These are phyloP conservation scores for Byasa hedistus DNA, from an alignment of 2,888 invertebrate genomes.

Conservation along the genomic window DNA sequence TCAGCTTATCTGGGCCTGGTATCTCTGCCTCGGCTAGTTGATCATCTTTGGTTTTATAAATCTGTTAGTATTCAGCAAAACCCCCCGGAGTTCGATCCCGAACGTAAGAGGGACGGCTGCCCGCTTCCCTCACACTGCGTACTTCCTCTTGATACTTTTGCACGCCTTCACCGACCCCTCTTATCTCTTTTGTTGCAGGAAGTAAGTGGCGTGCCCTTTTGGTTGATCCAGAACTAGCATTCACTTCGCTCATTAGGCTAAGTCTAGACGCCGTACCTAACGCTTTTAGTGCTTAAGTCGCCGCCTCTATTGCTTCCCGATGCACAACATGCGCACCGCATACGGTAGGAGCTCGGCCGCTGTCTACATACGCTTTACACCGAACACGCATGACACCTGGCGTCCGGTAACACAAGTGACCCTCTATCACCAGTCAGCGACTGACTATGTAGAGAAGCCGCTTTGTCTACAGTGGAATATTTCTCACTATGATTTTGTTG, in stretches of 20 bases:
- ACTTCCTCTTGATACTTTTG: conserved; percentile 57
- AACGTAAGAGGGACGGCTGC: not conserved
- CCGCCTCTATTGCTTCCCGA: conserved; percentile 70
- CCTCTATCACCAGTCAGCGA: not conserved
- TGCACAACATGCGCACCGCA: conserved; percentile 45
- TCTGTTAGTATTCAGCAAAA: conserved; percentile 25
- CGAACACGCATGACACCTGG: conserved; percentile 49
- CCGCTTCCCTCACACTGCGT: conserved; percentile 8
- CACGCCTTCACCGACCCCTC: conserved; percentile 72
- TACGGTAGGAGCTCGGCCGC: conserved; percentile 53
- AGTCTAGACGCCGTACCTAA: conserved; percentile 63
- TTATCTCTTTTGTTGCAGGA: conserved; percentile 80
- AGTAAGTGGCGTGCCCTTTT: conserved; percentile 79
- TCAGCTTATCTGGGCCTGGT: conserved; percentile 68
- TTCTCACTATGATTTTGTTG: conserved; percentile 22
- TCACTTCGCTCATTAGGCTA: conserved; percentile 72
- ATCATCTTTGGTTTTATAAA: conserved; percentile 45
- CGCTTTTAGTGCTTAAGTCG: conserved; percentile 68
- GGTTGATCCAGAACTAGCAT: conserved; percentile 74
- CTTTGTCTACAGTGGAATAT: conserved; percentile 10
- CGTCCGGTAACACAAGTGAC: conserved; percentile 32
- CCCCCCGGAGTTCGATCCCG: conserved; percentile 16
- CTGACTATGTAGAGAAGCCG: conserved; percentile 4
- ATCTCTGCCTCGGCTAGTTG: conserved; percentile 66
- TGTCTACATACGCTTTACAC: conserved; percentile 51